Conservation (phyloP, 2,797 vertebrate genomes). For the Carduelis carduelis region DNA sequence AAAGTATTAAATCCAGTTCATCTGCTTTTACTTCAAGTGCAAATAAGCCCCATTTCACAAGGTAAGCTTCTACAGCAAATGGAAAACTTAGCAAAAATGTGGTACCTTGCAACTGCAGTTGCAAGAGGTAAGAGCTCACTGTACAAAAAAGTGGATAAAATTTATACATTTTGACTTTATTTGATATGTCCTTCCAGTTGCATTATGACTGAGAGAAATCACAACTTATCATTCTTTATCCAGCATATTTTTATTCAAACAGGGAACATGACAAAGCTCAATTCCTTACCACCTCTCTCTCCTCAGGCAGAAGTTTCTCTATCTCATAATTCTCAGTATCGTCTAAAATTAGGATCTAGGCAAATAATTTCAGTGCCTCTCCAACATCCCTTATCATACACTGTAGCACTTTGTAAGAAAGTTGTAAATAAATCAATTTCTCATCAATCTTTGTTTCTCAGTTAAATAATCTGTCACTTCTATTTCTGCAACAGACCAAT, state of each 20-base stretch:
- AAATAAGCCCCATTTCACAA: not conserved
- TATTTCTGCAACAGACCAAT: not conserved
- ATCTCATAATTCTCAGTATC: not conserved
- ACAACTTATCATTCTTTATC: not conserved
- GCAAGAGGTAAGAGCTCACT: not conserved
- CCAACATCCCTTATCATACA: not conserved
- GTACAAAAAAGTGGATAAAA: not conserved
- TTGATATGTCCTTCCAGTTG: not conserved
- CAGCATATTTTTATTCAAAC: not conserved
- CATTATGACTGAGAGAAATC: not conserved
- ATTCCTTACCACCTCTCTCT: not conserved
- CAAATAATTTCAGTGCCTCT: not conserved
- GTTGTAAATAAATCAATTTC: not conserved
- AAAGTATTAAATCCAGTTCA: slow-evolving; percentile 48
- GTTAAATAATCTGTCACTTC: not conserved
- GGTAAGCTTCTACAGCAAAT: not conserved
- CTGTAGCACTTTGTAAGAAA: not conserved
- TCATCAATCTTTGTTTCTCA: not conserved
- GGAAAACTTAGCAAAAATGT: not conserved
- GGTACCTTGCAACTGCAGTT: not conserved
- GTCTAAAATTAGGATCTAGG: not conserved
- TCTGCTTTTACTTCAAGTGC: slow-evolving; percentile 3
- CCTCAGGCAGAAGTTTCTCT: not conserved
- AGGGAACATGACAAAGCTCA: not conserved
- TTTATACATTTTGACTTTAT: not conserved